phyloP scores from a whole-genome alignment of 2,797 vertebrate species.

The Scarus forsteni region DNA sequence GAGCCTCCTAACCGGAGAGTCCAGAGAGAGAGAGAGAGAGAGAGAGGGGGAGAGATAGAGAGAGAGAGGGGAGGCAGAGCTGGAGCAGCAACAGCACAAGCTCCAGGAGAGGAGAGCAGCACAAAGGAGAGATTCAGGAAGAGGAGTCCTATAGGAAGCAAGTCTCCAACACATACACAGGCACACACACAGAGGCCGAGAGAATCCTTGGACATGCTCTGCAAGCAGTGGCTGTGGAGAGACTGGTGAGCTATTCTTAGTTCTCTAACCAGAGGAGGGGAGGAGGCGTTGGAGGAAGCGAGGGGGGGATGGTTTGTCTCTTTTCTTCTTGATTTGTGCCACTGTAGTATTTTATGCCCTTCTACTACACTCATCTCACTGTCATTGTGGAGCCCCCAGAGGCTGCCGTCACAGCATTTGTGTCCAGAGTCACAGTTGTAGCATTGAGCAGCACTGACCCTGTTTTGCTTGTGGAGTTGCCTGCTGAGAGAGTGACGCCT shows the following conservation, averaged over 20 bases:
- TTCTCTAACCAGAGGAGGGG: conserved; percentile 71
- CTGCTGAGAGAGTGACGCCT: conserved; percentile 21
- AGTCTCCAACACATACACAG: conserved; percentile 55
- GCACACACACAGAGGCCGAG: conserved; percentile 60
- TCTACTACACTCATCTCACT: conserved; percentile 75
- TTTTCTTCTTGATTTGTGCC: conserved; percentile 77
- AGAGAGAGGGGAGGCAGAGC: conserved; percentile 34
- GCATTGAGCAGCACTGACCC: conserved; percentile 47
- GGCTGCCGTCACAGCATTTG: conserved; percentile 67
- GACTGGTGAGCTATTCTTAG: conserved; percentile 83
- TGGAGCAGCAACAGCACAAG: conserved; percentile 54
- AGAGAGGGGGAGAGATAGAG: neutral
- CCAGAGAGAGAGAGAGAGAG: conserved; percentile 20
- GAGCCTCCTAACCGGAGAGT: conserved; percentile 41
- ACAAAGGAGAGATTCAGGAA: conserved; percentile 77
- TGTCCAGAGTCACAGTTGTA: conserved; percentile 49
- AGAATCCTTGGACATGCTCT: conserved; percentile 77
- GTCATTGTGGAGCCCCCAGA: conserved; percentile 63
- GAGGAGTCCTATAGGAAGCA: conserved; percentile 71
- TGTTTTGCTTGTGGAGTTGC: conserved; percentile 26
- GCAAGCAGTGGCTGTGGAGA: conserved; percentile 80
- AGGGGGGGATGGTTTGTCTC: conserved; percentile 37
- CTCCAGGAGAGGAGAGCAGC: conserved; percentile 64
- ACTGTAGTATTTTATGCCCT: conserved; percentile 80
- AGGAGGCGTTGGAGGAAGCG: conserved; percentile 3